Conservation (phyloP, 2,113 vertebrate genomes). For the Platichthys stellatus region DNA sequence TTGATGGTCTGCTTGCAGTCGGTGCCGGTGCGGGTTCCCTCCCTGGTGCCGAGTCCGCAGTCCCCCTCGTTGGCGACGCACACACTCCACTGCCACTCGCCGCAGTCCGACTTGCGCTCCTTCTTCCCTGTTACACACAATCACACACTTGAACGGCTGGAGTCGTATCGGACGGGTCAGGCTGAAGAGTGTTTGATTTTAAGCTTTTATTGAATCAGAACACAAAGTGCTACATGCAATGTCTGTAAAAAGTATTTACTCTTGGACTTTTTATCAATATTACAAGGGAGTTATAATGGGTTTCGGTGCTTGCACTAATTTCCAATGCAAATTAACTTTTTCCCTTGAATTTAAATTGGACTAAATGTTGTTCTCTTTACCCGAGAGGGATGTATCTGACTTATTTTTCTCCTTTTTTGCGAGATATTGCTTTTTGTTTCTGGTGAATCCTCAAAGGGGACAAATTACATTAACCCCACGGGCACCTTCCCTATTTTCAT, state of each 20-base stretch:
- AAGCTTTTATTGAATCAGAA: conserved; percentile 6
- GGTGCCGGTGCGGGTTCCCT: conserved; percentile 90
- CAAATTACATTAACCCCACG: conserved; percentile 34
- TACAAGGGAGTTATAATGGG: conserved; percentile 27
- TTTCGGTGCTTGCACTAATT: conserved; percentile 35
- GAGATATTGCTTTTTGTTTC: conserved; percentile 43
- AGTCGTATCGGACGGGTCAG: not conserved
- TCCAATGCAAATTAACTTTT: conserved; percentile 49
- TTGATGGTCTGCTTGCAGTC: conserved; percentile 97
- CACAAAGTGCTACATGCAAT: conserved; percentile 4
- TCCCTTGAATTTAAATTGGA: conserved; percentile 53
- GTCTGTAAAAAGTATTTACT: conserved; percentile 15
- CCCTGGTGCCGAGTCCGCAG: conserved; percentile 94
- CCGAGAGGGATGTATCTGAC: conserved; percentile 40
- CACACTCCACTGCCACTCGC: conserved; percentile 98
- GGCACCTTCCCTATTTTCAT: not conserved
- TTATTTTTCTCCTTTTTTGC: conserved; percentile 33
- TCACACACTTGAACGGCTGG: not conserved
- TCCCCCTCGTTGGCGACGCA: conserved; percentile 94
- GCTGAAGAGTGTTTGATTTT: not conserved
- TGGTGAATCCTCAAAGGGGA: conserved; percentile 39
- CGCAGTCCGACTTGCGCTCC: conserved; percentile 94
- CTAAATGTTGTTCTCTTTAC: conserved; percentile 44
- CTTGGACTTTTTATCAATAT: conserved; percentile 32
- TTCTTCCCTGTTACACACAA: conserved; percentile 87